Conservation (phyloP, 2,888 invertebrate genomes). For the Fragum whitleyi region DNA sequence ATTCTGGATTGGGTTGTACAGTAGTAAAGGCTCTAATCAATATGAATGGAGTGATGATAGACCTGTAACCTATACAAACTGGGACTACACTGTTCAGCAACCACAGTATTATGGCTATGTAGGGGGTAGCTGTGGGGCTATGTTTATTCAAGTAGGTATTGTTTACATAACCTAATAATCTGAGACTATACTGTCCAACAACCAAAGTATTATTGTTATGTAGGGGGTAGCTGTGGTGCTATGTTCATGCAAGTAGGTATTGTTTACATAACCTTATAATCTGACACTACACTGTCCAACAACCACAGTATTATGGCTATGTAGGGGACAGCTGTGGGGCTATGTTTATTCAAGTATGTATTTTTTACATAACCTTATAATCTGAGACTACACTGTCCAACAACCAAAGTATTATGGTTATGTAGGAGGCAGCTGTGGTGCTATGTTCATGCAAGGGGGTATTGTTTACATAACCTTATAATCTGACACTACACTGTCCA, state of each 20-base stretch:
- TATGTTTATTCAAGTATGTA: slow-evolving; percentile 46
- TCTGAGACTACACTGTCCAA: slow-evolving; percentile 32
- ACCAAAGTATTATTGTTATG: slow-evolving; percentile 26
- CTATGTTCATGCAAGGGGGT: slow-evolving; percentile 50
- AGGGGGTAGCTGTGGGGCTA: slow-evolving; percentile 45
- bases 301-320: slow-evolving; percentile 34
- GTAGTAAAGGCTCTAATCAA: slow-evolving; percentile 17
- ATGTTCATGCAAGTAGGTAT: slow-evolving; percentile 46
- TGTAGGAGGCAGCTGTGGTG: slow-evolving; percentile 40
- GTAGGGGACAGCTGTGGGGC: slow-evolving; percentile 41
- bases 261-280: no score
- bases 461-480: not conserved
- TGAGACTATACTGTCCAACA: slow-evolving; percentile 3
- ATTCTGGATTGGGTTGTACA: slow-evolving; percentile 60
- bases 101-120: slow-evolving; percentile 28
- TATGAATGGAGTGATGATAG: slow-evolving; percentile 55
- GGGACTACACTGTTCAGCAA: slow-evolving; percentile 36
- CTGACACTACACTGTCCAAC: slow-evolving; percentile 5
- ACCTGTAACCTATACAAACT: slow-evolving; percentile 40
- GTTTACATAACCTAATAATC: not conserved
- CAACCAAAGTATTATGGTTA: slow-evolving; percentile 33
- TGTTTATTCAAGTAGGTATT: slow-evolving; percentile 46
- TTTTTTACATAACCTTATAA: slow-evolving; percentile 22
- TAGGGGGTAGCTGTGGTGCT: slow-evolving; percentile 43
- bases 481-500: not conserved